Evolutionary conservation across 1,140 invertebrate species (phyloP), one percentile per base, ranked within the genome.

Genomic region (Pentalonia nigronervosa): DNA sequence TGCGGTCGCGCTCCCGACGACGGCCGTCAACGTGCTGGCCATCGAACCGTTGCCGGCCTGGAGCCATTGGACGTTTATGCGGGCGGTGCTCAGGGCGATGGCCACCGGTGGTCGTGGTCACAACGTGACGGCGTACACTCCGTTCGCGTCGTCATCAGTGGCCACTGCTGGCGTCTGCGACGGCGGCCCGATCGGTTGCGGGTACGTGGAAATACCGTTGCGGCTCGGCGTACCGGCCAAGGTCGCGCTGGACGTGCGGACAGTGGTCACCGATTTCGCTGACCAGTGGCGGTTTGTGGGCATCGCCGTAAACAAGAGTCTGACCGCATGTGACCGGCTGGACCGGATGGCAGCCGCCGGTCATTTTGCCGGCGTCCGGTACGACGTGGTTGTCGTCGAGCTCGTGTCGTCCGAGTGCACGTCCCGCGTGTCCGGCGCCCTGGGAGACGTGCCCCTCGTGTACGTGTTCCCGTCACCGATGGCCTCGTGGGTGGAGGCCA

Each of bases 21-120:
- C 41, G 20, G 90, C 56, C 17, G 90, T 53, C 41, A 91, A 93
- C 34, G 95, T 95, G 93, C 92, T 95, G 36, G 94, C 93, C 30
- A 87, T 95, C 56, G 94, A 95, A 89, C 94, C 95, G 11, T 88
- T 94, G 53, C 93, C 94, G 25, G 94, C 94, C n/a, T 94, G 93
- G 94, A 95, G 95, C 93, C 95, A 95, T 93, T 95, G 94, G 90
- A 48, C n/a, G 34, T 91, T 91, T 34, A 91, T 91, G 90, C 90
- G 90, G 17, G 30, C 90, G 25, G 53, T 91, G 47, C 45, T 91
- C 14, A 67, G 0, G 11, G 41, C 53, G 3, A 34, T 91, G 67
- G 90, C 60, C 53, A 47, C 53, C n/a, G 60, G 30, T 2, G 90
- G 90, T 20, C 34, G 50, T 23, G 81, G 36, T 14, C 90, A 91